A percentile compares a stretch with the other conserved stretches of the same genome.
Evolutionary conservation across 2,888 invertebrate species (phyloP).

Genomic region (Cheiracanthium punctorium): DNA sequence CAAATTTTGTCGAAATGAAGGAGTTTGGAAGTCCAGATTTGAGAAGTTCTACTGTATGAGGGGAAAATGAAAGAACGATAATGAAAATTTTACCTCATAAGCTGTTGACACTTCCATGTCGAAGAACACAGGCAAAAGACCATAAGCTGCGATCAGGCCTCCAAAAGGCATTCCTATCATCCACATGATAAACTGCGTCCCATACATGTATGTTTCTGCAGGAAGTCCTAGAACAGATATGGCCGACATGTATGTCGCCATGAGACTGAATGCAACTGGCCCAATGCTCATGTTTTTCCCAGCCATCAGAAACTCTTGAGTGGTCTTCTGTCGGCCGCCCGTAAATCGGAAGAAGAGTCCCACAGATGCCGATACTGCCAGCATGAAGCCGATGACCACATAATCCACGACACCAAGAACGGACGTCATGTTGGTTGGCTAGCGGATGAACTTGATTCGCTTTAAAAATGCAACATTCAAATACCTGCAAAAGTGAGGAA

Average conservation of each 20-base stretch:
- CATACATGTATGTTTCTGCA: conserved; percentile 89
- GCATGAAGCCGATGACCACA: conserved; percentile 48
- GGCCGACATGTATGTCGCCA: conserved; percentile 96
- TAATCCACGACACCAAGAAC: conserved; percentile 43
- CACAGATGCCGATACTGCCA: conserved; percentile 75
- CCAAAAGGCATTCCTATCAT: conserved; percentile 85
- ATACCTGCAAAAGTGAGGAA: too few species aligned
- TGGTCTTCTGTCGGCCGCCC: conserved; percentile 89
- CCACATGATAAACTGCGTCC: conserved; percentile 86
- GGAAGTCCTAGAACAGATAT: conserved; percentile 83
- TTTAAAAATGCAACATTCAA: too few species aligned
- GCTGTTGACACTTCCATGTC: conserved; percentile 88
- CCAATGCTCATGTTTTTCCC: conserved; percentile 86
- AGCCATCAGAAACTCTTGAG: conserved; percentile 82
- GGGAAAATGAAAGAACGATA: too few species aligned
- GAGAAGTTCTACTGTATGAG: too few species aligned
- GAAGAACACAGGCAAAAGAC: conserved; percentile 90
- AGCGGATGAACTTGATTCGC: too few species aligned
- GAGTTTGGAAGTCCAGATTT: too few species aligned
- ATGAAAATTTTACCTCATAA: conserved; percentile 55
- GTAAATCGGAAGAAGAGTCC: conserved; percentile 90
- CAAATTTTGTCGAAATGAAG: too few species aligned
- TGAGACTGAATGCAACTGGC: conserved; percentile 90
- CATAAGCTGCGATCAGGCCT: conserved; percentile 85
- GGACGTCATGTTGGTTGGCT: neutral